Percentiles rank a stretch among this genome's conserved stretches.
Conservation (phyloP, 2,797 vertebrate species). For the Coilia nasus region DNA sequence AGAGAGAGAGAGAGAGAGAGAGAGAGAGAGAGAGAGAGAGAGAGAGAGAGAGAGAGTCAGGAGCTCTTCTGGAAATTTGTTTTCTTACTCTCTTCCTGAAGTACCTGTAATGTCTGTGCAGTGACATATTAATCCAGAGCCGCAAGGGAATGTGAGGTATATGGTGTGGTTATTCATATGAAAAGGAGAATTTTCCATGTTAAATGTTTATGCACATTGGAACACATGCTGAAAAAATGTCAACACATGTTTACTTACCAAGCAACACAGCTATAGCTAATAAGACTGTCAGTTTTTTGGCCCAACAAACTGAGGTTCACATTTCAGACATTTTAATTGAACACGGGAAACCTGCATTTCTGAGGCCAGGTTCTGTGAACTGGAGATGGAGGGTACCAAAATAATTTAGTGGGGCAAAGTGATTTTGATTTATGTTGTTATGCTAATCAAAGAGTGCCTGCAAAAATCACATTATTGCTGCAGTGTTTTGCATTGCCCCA, state of each 20-base stretch:
- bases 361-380: background rate
- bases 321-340: background rate
- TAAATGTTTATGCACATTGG: background rate
- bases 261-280: background rate
- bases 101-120: background rate
- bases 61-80: background rate
- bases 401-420: background rate
- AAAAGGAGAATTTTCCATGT: background rate
- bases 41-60: background rate
- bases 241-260: background rate
- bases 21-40: background rate
- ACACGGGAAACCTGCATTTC: background rate
- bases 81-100: background rate
- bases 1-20: background rate
- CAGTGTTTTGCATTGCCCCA: background rate
- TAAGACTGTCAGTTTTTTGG: background rate
- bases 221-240: background rate
- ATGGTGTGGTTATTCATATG: background rate
- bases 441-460: constrained; percentile 17
- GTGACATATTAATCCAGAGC: background rate
- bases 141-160: background rate
- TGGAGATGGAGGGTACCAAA: background rate
- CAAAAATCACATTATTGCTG: background rate
- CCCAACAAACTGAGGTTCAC: background rate
- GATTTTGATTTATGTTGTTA: background rate